Evolutionary conservation across 2,888 invertebrate species (phyloP).

Genomic region (Drosophila eohydei): DNA sequence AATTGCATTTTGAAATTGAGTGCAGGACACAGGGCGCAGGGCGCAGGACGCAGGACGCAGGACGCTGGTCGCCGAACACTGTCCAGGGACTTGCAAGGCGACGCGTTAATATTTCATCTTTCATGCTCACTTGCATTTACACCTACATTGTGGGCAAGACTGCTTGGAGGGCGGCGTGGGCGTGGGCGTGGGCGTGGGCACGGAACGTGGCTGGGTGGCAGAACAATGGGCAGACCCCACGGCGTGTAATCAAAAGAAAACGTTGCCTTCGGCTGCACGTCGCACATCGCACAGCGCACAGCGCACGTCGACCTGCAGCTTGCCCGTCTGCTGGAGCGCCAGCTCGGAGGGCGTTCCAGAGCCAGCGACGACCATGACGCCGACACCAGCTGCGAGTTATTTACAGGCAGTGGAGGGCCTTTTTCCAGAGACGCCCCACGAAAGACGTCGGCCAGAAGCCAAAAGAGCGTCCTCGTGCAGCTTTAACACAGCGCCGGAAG

Average conservation of each 20-base stretch:
- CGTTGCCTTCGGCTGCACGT: constrained; percentile 43
- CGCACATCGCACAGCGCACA: constrained; percentile 9
- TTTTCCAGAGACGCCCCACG: constrained; percentile 16
- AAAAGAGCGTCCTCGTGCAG: constrained; percentile 54
- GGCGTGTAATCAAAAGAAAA: constrained; percentile 61
- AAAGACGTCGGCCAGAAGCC: constrained; percentile 17
- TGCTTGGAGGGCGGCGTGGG: constrained; percentile 1
- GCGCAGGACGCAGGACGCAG: constrained; percentile 33
- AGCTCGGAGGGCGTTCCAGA: constrained; percentile 44
- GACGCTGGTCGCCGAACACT: constrained; percentile 30
- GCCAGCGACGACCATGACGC: constrained; percentile 19
- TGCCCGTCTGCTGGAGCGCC: constrained; percentile 12
- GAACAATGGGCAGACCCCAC: constrained; percentile 51
- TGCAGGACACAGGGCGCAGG: constrained; percentile 41
- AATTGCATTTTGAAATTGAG: constrained; percentile 72
- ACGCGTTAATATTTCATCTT: constrained; percentile 82
- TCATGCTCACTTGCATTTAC: constrained; percentile 79
- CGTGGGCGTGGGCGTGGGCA: too few relatives aligned
- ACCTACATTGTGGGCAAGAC: constrained; percentile 26
- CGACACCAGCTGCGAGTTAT: constrained; percentile 81
- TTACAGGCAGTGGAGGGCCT: constrained; percentile 78
- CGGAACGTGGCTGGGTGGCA: neutral
- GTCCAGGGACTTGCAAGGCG: constrained; percentile 43
- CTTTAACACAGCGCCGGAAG: constrained; percentile 75
- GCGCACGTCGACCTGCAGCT: constrained; percentile 21